phyloP scores from a whole-genome alignment of 2,888 invertebrate genomes.

The Hipparchia sbordonii region DNA sequence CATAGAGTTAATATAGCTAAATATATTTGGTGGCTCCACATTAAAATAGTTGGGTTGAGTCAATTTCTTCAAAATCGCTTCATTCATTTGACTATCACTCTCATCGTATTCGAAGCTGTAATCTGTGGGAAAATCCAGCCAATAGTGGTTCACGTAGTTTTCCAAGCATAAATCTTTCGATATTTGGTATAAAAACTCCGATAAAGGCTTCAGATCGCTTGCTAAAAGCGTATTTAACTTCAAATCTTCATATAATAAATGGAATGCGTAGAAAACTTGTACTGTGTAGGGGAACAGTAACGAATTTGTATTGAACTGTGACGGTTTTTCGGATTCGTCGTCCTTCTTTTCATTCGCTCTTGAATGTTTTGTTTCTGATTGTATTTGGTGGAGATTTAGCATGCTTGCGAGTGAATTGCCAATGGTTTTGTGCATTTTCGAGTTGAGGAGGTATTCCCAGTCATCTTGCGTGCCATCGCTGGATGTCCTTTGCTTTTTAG shows the following conservation, averaged over 20 bases:
- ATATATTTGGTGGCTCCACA: conserved; percentile 86
- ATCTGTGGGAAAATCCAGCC: conserved; percentile 90
- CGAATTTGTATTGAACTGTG: conserved; percentile 84
- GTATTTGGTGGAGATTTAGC: conserved; percentile 60
- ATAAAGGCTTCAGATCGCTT: conserved; percentile 86
- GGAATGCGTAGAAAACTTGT: conserved; percentile 90
- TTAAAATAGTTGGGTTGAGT: conserved; percentile 84
- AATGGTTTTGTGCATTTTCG: conserved; percentile 81
- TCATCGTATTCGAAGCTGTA: conserved; percentile 70
- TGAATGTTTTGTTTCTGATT: conserved; percentile 41
- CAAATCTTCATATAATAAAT: conserved; percentile 95
- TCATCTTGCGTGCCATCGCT: conserved; percentile 91
- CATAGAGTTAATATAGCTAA: conserved; percentile 86
- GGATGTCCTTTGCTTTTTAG: conserved; percentile 91
- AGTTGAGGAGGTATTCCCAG: conserved; percentile 88
- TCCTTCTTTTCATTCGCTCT: conserved; percentile 38
- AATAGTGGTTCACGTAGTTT: conserved; percentile 90
- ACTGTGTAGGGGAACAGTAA: conserved; percentile 88
- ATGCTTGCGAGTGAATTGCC: conserved; percentile 68
- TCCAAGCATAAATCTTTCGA: conserved; percentile 88
- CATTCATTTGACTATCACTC: conserved; percentile 78
- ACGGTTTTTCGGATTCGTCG: conserved; percentile 54
- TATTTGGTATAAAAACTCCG: conserved; percentile 88
- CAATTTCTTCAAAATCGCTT: conserved; percentile 82
- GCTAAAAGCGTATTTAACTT: conserved; percentile 89